Conservation (phyloP, 2,113 vertebrate species). For the Gila orcuttii region DNA sequence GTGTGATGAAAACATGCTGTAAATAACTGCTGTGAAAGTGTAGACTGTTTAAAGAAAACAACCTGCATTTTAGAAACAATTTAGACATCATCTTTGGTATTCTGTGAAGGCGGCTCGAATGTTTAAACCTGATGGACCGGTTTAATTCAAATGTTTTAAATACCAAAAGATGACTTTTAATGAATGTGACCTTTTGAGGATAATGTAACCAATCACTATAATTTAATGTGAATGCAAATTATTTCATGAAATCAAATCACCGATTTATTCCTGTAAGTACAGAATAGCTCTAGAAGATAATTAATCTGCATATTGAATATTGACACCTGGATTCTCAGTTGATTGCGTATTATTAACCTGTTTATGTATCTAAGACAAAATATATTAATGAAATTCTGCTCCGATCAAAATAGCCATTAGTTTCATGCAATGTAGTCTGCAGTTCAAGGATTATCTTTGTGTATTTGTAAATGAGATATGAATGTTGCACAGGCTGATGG, state of each 20-base stretch:
- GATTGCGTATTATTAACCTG: neutral
- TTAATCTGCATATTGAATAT: slow-evolving; percentile 18
- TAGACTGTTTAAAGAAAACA: slow-evolving; percentile 23
- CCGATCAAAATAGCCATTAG: neutral
- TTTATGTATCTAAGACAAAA: neutral
- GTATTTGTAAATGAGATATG: neutral
- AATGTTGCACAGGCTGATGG: neutral
- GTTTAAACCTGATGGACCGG: neutral
- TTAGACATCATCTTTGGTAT: neutral
- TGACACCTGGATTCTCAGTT: slow-evolving; percentile 1
- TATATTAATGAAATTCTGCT: slow-evolving; percentile 16
- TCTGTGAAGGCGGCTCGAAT: neutral
- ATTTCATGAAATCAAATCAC: neutral
- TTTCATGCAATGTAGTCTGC: neutral
- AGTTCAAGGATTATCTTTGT: neutral
- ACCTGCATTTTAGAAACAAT: neutral
- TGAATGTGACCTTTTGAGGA: slow-evolving; percentile 15
- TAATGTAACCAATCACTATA: neutral
- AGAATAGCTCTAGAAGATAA: slow-evolving; percentile 4
- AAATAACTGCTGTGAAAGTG: slow-evolving; percentile 27
- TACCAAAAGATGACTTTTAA: slow-evolving; percentile 11
- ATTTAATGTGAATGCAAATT: slow-evolving; percentile 14
- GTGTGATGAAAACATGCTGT: slow-evolving; percentile 16
- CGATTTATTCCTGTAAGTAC: neutral
- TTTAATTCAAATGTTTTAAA: slow-evolving; percentile 3